phyloP scores from a whole-genome alignment of 2,113 vertebrate species.

The Cettia cetti region DNA sequence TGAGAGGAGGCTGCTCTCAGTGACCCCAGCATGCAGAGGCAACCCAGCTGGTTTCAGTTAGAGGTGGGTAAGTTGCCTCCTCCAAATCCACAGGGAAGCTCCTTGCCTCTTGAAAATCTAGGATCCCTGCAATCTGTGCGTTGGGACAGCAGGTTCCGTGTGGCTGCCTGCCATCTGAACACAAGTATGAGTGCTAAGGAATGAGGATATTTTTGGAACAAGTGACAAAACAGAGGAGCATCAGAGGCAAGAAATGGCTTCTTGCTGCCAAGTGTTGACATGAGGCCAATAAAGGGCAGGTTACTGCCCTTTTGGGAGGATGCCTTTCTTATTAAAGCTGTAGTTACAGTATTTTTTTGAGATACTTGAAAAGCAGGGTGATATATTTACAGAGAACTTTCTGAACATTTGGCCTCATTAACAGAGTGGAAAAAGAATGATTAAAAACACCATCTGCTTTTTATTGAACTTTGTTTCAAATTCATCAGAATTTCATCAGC shows the following conservation, averaged over 20 bases:
- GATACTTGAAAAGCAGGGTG: neutral
- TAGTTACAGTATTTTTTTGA: neutral
- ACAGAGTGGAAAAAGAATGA: neutral
- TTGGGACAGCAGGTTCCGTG: neutral
- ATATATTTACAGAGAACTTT: conserved; percentile 15
- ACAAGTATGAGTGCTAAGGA: neutral
- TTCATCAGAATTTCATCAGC: neutral
- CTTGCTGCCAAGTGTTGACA: neutral
- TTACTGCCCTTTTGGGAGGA: neutral
- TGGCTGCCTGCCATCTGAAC: neutral
- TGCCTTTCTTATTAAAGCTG: neutral
- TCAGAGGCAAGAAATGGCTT: neutral
- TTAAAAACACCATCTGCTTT: conserved; percentile 23
- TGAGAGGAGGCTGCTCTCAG: neutral
- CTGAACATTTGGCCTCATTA: neutral
- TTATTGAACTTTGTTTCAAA: neutral
- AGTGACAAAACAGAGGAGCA: neutral
- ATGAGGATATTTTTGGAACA: neutral
- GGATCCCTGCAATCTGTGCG: neutral
- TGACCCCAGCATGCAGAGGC: neutral
- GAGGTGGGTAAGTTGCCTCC: neutral
- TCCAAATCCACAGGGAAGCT: neutral
- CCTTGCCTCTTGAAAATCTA: neutral
- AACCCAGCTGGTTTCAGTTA: neutral
- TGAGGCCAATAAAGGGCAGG: neutral